Base-by-base conservation (phyloP, 92 coral and sea anemone genomes). In the Plumapathes pennacea region DNA sequence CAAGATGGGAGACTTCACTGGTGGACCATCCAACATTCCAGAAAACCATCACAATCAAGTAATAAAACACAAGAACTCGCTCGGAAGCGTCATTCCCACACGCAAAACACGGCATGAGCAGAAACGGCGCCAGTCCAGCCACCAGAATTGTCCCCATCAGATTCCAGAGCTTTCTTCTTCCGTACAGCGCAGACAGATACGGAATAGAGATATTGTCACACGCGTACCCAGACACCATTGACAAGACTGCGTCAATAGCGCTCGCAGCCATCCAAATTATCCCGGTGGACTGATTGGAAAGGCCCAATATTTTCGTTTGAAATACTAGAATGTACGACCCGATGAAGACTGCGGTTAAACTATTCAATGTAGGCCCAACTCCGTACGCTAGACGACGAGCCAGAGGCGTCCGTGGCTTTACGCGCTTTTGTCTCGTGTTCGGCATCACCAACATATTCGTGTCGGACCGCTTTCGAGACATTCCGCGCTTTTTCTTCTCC, bases 111-210 rank as follows among this genome's bases (percentile, higher is more conserved):
- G 96, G 89, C 72, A 85, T 87, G 62, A 85, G 56, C 0, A 87
- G 31, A 20, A 87, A 53, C 20, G 83, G 83, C 41, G 67, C 48
- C 18, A 62, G 63, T 17, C 80, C 61, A 21, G 79, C 89, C 2
- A 83, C 78, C 1, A 82, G 56, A 11, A 61, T 39, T 17, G 82
- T 70, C 25, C 96, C 96, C 19, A 87, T 9, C 50, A 87, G 64
- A 67, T 87, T 86, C 77, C 84, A 87, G 15, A 86, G 38, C 36
- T 87, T 87, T 5, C 90, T 50, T 32, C 60, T 71, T 10, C 96
- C 96, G 49, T 64, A 78, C 18, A 37, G 32, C 25, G 49, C 69
- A 1, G 96, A 64, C 18, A 83, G 25, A 22, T 37, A 24, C 6
- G 96, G 96, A 10, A 87, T 23, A 4, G 15, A 39, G 46, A 26